Conservation (phyloP, 2,888 invertebrate species). For the Saturnia pavonia region DNA sequence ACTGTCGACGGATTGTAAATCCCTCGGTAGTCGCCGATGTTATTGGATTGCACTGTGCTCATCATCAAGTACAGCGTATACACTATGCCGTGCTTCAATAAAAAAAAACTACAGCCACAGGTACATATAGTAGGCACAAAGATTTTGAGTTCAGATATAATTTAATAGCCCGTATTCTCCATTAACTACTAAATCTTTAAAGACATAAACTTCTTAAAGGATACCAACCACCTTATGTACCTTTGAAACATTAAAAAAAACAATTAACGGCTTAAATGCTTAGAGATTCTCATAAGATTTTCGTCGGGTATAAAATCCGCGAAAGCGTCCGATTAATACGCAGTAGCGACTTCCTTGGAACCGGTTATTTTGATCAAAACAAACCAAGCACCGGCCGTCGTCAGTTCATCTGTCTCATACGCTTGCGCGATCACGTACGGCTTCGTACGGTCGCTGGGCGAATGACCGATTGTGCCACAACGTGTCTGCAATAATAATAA, state of each 20-base stretch:
- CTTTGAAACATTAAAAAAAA: not conserved
- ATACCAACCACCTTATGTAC: not conserved
- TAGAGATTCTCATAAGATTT: not conserved
- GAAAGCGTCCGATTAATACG: conserved; percentile 1
- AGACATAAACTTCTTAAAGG: not conserved
- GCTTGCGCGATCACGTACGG: conserved; percentile 40
- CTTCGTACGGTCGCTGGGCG: conserved; percentile 44
- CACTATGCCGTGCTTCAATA: too few relatives aligned
- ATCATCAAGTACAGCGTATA: too few relatives aligned
- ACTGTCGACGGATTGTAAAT: too few relatives aligned
- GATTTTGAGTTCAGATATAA: not conserved
- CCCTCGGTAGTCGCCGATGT: too few relatives aligned
- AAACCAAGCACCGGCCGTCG: conserved; percentile 22
- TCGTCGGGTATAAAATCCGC: not conserved
- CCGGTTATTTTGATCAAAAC: conserved; percentile 16
- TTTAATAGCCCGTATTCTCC: not conserved
- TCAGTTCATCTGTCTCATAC: conserved; percentile 22
- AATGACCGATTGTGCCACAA: conserved; percentile 63
- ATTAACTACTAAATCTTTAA: not conserved
- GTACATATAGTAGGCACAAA: not conserved
- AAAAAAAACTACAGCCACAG: too few relatives aligned
- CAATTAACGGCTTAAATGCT: not conserved
- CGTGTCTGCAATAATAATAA: conserved; percentile 55
- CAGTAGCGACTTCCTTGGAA: conserved; percentile 15
- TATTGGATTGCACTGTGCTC: too few relatives aligned